phyloP scores from a whole-genome alignment of 2,797 vertebrate genomes.

The Oophaga sylvatica region DNA sequence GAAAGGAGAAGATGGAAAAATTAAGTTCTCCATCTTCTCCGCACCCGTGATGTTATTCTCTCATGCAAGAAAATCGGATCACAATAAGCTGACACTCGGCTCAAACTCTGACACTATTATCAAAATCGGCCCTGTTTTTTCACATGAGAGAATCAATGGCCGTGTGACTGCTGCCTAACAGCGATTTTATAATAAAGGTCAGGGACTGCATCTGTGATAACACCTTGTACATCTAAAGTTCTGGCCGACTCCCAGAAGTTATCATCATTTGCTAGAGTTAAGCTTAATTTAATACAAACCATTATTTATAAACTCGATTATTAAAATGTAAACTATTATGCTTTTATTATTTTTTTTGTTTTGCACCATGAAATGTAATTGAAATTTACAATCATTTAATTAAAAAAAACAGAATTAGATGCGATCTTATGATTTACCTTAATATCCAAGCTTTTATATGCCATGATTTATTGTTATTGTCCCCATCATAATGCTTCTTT shows the following conservation, averaged over 20 bases:
- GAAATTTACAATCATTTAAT: constrained; percentile 18
- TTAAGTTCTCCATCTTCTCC: too few relatives aligned
- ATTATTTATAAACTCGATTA: not conserved
- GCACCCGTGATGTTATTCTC: too few relatives aligned
- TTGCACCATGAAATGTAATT: constrained; percentile 14
- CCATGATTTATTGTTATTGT: not conserved
- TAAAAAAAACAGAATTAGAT: constrained; percentile 1
- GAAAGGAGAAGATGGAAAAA: too few relatives aligned
- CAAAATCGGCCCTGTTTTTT: too few relatives aligned
- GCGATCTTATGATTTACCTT: not conserved
- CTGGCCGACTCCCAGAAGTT: not conserved
- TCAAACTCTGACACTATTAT: too few relatives aligned
- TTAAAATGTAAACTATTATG: not conserved
- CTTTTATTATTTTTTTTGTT: not conserved
- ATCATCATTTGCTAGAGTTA: not conserved
- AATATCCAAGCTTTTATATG: not conserved
- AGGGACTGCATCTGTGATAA: not conserved
- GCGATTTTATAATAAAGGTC: not conserved
- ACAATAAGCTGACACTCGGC: too few relatives aligned
- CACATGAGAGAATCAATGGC: too few relatives aligned
- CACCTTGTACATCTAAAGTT: not conserved
- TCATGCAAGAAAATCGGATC: too few relatives aligned
- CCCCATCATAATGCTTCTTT: not conserved
- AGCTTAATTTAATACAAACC: constrained; percentile 12
- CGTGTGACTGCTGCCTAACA: too few relatives aligned